Conservation (phyloP, 1,140 invertebrate species). For the Drosophila sechellia region DNA sequence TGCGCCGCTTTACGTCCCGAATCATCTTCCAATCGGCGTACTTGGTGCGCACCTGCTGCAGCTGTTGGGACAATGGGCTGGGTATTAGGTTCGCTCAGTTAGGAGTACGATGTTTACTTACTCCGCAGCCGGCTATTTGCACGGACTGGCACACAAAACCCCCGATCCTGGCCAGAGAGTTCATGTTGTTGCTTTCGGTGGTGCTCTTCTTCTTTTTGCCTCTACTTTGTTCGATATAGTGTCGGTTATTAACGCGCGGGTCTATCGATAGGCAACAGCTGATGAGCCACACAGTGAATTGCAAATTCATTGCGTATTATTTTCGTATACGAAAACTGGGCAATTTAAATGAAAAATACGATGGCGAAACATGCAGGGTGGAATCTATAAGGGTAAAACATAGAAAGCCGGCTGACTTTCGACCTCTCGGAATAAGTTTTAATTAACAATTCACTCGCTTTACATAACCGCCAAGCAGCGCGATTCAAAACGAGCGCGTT, state of each 20-base stretch:
- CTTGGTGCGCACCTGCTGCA: conserved; percentile 89
- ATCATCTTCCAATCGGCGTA: conserved; percentile 92
- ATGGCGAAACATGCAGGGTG: background rate
- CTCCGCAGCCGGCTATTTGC: conserved; percentile 76
- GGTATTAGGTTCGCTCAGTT: background rate
- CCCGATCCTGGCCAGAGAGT: conserved; percentile 62
- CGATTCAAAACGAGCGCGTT: conserved; percentile 12
- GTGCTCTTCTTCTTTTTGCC: conserved; percentile 8
- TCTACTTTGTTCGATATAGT: background rate
- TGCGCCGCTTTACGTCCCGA: conserved; percentile 92
- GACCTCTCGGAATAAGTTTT: conserved; percentile 31
- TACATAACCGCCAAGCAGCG: conserved; percentile 52
- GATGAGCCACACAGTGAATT: conserved; percentile 1
- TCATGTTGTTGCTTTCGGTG: conserved; percentile 51
- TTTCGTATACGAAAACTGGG: background rate
- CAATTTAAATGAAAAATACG: background rate
- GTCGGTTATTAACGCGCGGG: background rate
- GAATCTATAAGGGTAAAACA: background rate
- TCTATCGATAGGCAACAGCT: conserved; percentile 27
- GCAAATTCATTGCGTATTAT: background rate
- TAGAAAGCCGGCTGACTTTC: background rate
- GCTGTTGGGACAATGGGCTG: conserved; percentile 58
- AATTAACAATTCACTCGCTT: conserved; percentile 55
- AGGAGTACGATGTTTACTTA: conserved; percentile 32
- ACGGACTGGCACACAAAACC: conserved; percentile 66